Percentiles rank a stretch among this genome's conserved stretches.
phyloP scores from a whole-genome alignment of 1,140 invertebrate genomes.

The Euura lappo region DNA sequence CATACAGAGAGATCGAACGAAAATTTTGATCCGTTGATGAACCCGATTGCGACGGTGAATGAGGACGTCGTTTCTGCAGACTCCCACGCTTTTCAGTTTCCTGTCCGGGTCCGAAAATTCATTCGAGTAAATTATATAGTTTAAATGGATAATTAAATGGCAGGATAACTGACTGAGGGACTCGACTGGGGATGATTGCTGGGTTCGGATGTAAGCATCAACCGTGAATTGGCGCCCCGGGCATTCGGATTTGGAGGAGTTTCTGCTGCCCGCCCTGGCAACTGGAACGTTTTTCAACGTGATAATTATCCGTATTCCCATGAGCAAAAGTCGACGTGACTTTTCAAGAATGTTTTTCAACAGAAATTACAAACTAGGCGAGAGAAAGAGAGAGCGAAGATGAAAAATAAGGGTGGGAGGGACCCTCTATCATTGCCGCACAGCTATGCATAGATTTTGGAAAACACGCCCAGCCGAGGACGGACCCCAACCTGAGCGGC shows the following conservation, averaged over 20 bases:
- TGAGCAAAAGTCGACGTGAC: constrained; percentile 26
- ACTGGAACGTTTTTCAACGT: constrained; percentile 53
- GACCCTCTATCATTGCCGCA: constrained; percentile 17
- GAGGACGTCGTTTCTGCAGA: constrained; percentile 16
- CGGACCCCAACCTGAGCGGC: constrained; percentile 11
- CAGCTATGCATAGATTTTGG: constrained; percentile 47
- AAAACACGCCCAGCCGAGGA: constrained; percentile 29
- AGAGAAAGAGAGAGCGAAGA: not conserved
- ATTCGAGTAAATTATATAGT: constrained; percentile 58
- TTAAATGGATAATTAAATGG: constrained; percentile 65
- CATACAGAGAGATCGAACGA: constrained; percentile 11
- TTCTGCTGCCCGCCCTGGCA: constrained; percentile 46
- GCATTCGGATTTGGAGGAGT: constrained; percentile 39
- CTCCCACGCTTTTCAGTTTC: constrained; percentile 3
- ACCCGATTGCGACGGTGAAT: constrained; percentile 18
- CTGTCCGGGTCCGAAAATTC: constrained; percentile 32
- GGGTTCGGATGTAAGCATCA: constrained; percentile 60
- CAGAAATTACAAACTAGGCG: not conserved
- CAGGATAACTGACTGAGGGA: constrained; percentile 63
- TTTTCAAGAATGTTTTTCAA: no score
- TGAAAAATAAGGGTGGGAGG: not conserved
- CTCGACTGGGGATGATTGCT: constrained; percentile 60
- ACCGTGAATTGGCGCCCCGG: constrained; percentile 57
- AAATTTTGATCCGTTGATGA: no score
- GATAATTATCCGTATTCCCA: constrained; percentile 61